These are phyloP conservation scores for Actinernus sp. DNA, from an alignment of 92 coral and sea anemone genomes.

Conservation along the genomic window DNA sequence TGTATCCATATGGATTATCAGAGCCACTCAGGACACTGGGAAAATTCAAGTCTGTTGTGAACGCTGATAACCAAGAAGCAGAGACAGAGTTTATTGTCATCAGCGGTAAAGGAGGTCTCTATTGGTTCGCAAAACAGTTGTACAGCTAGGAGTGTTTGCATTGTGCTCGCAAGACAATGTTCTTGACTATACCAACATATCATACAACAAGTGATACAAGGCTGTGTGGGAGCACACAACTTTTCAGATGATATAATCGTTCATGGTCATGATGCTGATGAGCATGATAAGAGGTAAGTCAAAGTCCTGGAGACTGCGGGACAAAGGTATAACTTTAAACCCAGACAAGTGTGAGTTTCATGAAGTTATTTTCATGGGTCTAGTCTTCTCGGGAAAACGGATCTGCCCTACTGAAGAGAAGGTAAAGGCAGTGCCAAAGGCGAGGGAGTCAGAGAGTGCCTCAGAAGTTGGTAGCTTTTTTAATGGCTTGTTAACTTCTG, in stretches of 20 bases:
- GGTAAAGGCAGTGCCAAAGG: conserved; percentile 23
- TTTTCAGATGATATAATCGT: conserved; percentile 20
- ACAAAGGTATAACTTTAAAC: conserved; percentile 10
- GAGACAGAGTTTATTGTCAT: too few species aligned
- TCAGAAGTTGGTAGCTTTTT: conserved; percentile 8
- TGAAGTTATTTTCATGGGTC: conserved; percentile 36
- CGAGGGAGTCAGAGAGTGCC: conserved; percentile 33
- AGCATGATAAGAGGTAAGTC: conserved; percentile 3
- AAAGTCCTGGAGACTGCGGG: conserved; percentile 7
- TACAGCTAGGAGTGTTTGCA: conserved; percentile 8
- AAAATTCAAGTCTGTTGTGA: too few species aligned
- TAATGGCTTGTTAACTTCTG: too few species aligned
- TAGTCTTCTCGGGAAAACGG: too few species aligned
- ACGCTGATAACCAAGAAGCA: too few species aligned
- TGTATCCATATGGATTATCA: too few species aligned
- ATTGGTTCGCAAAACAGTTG: too few species aligned
- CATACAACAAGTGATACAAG: conserved; percentile 16
- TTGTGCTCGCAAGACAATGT: too few species aligned
- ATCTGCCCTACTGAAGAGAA: conserved; percentile 29
- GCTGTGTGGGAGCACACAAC: conserved; percentile 11
- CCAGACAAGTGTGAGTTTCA: conserved; percentile 8
- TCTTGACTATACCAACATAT: conserved; percentile 23
- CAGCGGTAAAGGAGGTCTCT: too few species aligned
- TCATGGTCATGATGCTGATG: conserved; percentile 6
- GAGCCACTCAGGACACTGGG: too few species aligned